phyloP scores from a whole-genome alignment of 2,888 invertebrate genomes.

The Nebria salina region DNA sequence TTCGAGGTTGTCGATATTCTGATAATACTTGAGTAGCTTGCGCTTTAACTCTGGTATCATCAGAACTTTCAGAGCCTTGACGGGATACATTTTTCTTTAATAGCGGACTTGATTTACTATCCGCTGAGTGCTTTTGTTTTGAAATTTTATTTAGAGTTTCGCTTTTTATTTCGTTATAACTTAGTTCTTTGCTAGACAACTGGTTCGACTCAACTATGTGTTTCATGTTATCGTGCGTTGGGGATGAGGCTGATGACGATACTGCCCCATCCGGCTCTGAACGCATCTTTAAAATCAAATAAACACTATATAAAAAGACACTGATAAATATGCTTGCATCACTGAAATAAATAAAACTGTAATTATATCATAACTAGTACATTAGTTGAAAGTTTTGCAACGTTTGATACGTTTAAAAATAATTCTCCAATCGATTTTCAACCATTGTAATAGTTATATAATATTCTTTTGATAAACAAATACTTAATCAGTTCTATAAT shows the following conservation, averaged over 20 bases:
- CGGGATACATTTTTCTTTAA: constrained; percentile 48
- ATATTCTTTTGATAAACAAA: neutral
- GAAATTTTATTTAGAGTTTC: constrained; percentile 47
- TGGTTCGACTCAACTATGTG: constrained; percentile 25
- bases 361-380: constrained; percentile 13
- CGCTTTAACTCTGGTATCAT: constrained; percentile 63
- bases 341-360: neutral
- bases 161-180: constrained; percentile 32
- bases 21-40: constrained; percentile 66
- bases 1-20: constrained; percentile 66
- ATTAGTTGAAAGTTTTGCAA: neutral
- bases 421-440: constrained; percentile 4
- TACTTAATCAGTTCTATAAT: neutral
- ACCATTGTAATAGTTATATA: neutral
- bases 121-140: constrained; percentile 48
- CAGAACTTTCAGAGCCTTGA: constrained; percentile 52
- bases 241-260: constrained; percentile 68
- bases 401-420: neutral
- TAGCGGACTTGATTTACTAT: constrained; percentile 51
- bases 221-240: constrained; percentile 54
- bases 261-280: constrained; percentile 80
- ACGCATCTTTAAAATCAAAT: constrained; percentile 63
- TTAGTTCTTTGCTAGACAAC: constrained; percentile 45
- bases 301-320: constrained; percentile 24
- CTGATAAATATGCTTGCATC: neutral